phyloP scores from a whole-genome alignment of 2,888 invertebrate genomes.

The Linnaemya tessellans region DNA sequence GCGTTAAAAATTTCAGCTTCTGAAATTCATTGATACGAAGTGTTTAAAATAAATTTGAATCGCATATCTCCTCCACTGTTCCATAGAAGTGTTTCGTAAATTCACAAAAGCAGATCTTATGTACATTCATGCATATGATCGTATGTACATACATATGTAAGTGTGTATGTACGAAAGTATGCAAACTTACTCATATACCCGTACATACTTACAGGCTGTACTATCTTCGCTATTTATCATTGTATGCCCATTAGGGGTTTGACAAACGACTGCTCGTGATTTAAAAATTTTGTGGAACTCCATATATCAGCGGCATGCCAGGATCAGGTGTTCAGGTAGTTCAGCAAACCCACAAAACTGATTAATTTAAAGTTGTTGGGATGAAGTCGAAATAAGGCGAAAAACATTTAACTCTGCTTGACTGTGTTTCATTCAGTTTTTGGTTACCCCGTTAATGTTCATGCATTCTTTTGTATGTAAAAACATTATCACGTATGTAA shows the following conservation, averaged over 20 bases:
- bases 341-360: not conserved
- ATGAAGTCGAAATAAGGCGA: not conserved
- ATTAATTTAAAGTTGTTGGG: not conserved
- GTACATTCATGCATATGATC: conserved; percentile 58
- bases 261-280: not conserved
- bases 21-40: too few relatives aligned
- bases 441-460: conserved; percentile 18
- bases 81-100: conserved; percentile 28
- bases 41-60: too few relatives aligned
- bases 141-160: conserved; percentile 20
- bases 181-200: not conserved
- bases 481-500: conserved; percentile 33
- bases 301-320: too few relatives aligned
- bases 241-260: not conserved
- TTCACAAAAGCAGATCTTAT: conserved; percentile 44
- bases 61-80: conserved; percentile 50
- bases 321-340: too few relatives aligned
- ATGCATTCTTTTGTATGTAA: not conserved
- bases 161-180: not conserved
- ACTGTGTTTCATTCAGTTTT: not conserved
- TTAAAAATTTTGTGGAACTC: not conserved
- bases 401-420: not conserved
- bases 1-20: too few relatives aligned
- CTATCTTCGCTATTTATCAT: not conserved
- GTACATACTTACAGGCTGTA: not conserved